phyloP scores from a whole-genome alignment of 92 coral and sea anemone species.

The Bergia sp. region DNA sequence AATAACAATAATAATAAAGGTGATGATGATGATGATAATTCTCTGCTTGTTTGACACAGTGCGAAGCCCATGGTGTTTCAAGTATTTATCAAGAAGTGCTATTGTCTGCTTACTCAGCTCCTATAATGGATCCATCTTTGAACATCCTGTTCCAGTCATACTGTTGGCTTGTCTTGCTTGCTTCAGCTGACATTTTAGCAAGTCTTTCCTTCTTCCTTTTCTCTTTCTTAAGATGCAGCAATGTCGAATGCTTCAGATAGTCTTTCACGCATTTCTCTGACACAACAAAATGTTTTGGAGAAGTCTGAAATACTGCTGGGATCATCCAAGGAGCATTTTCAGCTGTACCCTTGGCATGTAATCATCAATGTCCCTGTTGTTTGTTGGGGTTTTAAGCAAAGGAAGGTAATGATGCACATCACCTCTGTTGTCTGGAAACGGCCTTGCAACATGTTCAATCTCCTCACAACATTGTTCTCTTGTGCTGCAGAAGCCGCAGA shows the following conservation, averaged over 20 bases:
- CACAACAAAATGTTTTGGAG: constrained; percentile 51
- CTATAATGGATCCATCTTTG: neutral
- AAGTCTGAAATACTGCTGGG: constrained; percentile 57
- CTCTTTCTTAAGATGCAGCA: constrained; percentile 65
- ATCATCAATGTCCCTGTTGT: constrained; percentile 58
- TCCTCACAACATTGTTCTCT: constrained; percentile 49
- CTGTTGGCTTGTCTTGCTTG: constrained; percentile 42
- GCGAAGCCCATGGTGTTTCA: constrained; percentile 43
- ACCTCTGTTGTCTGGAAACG: constrained; percentile 21
- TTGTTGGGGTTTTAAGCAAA: constrained; percentile 32
- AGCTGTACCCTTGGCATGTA: constrained; percentile 61
- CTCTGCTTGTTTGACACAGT: constrained; percentile 33
- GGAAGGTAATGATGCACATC: constrained; percentile 43
- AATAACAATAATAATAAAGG: no score
- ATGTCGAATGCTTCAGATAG: constrained; percentile 64
- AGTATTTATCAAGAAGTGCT: constrained; percentile 49
- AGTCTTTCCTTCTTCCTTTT: constrained; percentile 55
- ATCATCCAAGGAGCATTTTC: constrained; percentile 55
- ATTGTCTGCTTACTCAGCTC: neutral
- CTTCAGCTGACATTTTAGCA: constrained; percentile 47
- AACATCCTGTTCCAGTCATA: constrained; percentile 48
- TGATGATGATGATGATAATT: no score
- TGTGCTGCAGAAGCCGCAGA: constrained; percentile 18
- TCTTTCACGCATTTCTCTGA: constrained; percentile 67
- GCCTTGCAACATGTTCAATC: constrained; percentile 50